A percentile compares a stretch with the other conserved stretches of the same genome.
Conservation (phyloP, 2,888 invertebrate species). For the Stegophylla sp. region DNA sequence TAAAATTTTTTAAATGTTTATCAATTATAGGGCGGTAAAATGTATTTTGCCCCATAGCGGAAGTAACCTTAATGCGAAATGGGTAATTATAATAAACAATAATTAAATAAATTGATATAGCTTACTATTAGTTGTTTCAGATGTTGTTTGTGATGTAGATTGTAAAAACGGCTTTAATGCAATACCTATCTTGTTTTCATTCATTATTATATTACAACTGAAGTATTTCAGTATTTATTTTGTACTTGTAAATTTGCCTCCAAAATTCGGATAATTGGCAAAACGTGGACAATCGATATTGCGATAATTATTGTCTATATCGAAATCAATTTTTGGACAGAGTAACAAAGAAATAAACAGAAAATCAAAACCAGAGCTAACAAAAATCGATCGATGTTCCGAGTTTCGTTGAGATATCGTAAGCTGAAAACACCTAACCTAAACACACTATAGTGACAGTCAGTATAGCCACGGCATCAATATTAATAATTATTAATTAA, state of each 20-base stretch:
- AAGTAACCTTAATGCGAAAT: too few relatives aligned
- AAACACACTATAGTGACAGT: too few relatives aligned
- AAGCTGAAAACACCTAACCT: not conserved
- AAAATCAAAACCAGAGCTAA: not conserved
- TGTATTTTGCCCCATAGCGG: too few relatives aligned
- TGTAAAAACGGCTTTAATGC: conserved; percentile 45
- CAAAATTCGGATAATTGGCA: conserved; percentile 34
- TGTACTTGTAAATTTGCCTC: conserved; percentile 40
- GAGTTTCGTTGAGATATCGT: conserved; percentile 29
- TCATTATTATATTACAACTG: not conserved
- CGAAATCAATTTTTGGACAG: conserved; percentile 41
- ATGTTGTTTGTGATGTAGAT: not conserved
- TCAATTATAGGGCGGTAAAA: too few relatives aligned
- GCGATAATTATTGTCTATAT: conserved; percentile 46
- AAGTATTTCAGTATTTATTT: not conserved
- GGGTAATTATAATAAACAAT: too few relatives aligned
- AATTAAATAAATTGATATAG: not conserved
- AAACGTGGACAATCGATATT: conserved; percentile 36
- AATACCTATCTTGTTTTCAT: conserved; percentile 26
- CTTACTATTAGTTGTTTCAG: conserved; percentile 28
- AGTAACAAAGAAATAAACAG: not conserved
- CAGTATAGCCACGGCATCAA: conserved; percentile 22
- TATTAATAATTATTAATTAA: too few relatives aligned
- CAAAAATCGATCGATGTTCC: conserved; percentile 55
- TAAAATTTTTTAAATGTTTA: too few relatives aligned